Base-by-base conservation (phyloP, 2,113 vertebrate species). In the Pygoscelis adeliae region DNA sequence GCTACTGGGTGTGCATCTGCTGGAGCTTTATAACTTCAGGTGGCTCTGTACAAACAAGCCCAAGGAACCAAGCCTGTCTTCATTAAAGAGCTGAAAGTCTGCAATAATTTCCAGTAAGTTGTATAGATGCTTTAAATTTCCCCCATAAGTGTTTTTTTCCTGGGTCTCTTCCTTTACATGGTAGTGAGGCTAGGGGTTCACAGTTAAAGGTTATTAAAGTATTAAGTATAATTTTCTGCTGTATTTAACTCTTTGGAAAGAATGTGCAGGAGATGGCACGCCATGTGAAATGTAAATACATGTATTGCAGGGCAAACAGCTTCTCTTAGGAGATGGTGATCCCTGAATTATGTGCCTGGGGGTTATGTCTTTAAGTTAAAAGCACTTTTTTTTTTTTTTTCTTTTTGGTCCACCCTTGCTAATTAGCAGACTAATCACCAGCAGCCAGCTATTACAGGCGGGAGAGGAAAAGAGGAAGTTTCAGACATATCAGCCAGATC, bases 161-260 rank as follows among this genome's bases (percentile, higher is more conserved):
- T 42, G 14, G 7, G 25, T 95, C n/a, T 82, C 26, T 91, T 85
- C 71, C 87, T 96, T 83, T 47, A 63, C 25, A 29, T 1, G 2
- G 42, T 47, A 73, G 46, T 83, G 66, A 77, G 50, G 53, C 80
- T 80, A 79, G 66, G 22, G 18, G 46, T 87, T 89, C 58, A 34
- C 12, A 80, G 50, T 59, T 95, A 89, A 83, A 85, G 40, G 77
- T 80, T 95, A 95, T 97, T 97, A 96, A 96, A 97, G 96, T 88
- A 97, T 83, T 94, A 94, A 92, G 67, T 80, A 47, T 89, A 73
- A 96, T 96, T 93, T 96, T 97, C 90, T 94, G 40, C 58, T 90
- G 66, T 50, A 87, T 89, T 96, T 93, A 92, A 79, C 47, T 91
- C 29, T 76, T 91, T 52, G 17, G 36, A 95, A 95, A 82, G 73